Conservation (phyloP, 2,113 vertebrate genomes). For the Pao palembangensis region DNA sequence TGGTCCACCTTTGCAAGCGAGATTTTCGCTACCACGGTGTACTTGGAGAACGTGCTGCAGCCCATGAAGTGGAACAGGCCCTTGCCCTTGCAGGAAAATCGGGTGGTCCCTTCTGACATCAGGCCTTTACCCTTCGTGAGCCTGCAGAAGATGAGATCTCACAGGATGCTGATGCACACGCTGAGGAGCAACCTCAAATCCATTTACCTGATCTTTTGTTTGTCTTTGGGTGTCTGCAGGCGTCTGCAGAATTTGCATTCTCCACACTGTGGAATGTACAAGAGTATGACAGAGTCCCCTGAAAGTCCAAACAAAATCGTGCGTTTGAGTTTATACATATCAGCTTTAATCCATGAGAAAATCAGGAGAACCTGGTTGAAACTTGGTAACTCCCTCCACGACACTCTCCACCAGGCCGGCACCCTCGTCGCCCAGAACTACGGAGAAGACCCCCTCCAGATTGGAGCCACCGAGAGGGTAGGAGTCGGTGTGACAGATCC, state of each 20-base stretch:
- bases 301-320: neutral
- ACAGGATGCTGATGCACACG: neutral
- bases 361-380: constrained; percentile 77
- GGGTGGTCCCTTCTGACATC: constrained; percentile 86
- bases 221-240: constrained; percentile 76
- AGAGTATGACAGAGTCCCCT: constrained; percentile 80
- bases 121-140: constrained; percentile 68
- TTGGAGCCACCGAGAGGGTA: constrained; percentile 68
- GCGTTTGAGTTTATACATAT: neutral
- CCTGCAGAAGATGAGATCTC: constrained; percentile 27
- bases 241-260: constrained; percentile 77
- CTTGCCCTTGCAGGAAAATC: constrained; percentile 76
- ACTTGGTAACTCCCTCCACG: constrained; percentile 85
- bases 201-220: constrained; percentile 73
- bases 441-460: constrained; percentile 72
- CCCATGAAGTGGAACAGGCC: constrained; percentile 74
- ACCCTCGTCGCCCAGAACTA: constrained; percentile 83
- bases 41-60: constrained; percentile 78
- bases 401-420: constrained; percentile 81
- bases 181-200: neutral
- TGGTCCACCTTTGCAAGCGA: constrained; percentile 70
- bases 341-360: neutral
- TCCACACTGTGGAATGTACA: constrained; percentile 79
- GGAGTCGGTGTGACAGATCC: constrained; percentile 84
- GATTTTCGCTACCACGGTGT: constrained; percentile 75